Base-by-base conservation (phyloP, 2,113 vertebrate species). In the Phyllopteryx taeniolatus region DNA sequence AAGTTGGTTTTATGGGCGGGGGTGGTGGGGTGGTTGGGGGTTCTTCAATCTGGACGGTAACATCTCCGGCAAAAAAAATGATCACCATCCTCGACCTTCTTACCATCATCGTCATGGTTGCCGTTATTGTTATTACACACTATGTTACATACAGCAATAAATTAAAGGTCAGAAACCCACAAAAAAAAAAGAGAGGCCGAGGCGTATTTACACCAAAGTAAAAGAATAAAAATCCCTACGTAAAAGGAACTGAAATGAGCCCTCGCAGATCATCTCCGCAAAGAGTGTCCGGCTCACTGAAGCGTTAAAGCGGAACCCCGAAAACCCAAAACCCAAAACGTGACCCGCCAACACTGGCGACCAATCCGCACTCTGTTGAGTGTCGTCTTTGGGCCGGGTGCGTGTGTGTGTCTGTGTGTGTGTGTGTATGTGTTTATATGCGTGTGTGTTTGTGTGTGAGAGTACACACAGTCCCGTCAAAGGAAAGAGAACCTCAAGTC, bases 141-240 rank as follows among this genome's bases (percentile, higher is more conserved):
- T 91, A 91, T 85, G 92, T 94, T 93, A 91, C 90, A 92, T 92
- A 93, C 88, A 92, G 91, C 92, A 93, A 92, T 93, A 86, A 91
- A 90, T 91, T 91, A 89, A 92, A 87, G 88, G 22, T 90, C 22
- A 2, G 12, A 12, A 31, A 14, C 22, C 11, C 54, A 2, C 14
- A 27, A 15, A 15, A 57, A n/a, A 57, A 86, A 89, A 79, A 93
- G 93, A 51, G 92, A 91, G 84, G 83, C 79, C 80, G 81, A 89
- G 83, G 44, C 80, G 53, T 89, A 90, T 90, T 83, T 88, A 90
- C 90, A 90, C 59, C 51, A 63, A 83, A 84, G 83, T 73, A 53
- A 51, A 76, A 54, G 53, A 71, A 43, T 51, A 47, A 27, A 63
- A 75, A 78, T 46, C 9, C 49, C 19, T 74, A 71, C 33, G 61